phyloP scores from a whole-genome alignment of 2,797 vertebrate species.

The Enteromius thamalakanensis region DNA sequence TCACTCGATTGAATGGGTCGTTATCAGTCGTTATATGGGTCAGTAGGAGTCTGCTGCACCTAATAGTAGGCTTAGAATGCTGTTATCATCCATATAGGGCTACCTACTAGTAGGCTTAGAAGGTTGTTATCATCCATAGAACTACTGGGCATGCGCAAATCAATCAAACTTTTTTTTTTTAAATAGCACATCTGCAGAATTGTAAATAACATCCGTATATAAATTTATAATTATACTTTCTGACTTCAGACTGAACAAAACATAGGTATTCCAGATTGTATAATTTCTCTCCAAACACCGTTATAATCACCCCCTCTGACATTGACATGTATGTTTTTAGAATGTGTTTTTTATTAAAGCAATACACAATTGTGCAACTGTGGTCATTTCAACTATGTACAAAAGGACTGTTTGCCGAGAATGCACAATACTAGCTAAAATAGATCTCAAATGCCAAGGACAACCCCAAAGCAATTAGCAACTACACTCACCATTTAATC shows the following conservation, averaged over 20 bases:
- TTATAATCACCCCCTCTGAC: not conserved
- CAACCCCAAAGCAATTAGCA: constrained; percentile 2
- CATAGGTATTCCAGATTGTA: not conserved
- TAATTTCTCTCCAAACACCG: not conserved
- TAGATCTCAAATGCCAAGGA: constrained; percentile 3
- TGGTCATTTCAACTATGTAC: not conserved
- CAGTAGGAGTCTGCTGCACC: too few relatives aligned
- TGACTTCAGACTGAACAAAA: too few relatives aligned
- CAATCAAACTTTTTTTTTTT: too few relatives aligned
- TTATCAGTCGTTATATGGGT: too few relatives aligned
- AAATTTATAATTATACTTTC: too few relatives aligned
- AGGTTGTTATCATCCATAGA: too few relatives aligned
- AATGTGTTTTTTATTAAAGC: not conserved
- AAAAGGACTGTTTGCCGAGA: not conserved
- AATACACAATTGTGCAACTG: not conserved
- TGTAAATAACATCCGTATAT: too few relatives aligned
- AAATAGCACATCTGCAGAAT: not conserved
- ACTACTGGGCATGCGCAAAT: too few relatives aligned
- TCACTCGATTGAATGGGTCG: too few relatives aligned
- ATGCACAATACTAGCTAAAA: not conserved
- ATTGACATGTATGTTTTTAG: not conserved
- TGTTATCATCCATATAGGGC: too few relatives aligned
- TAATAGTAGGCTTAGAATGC: too few relatives aligned
- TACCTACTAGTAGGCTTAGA: too few relatives aligned
- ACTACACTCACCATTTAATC: constrained; percentile 19